phyloP scores from a whole-genome alignment of 2,888 invertebrate genomes.

The Pegoplata infirma region DNA sequence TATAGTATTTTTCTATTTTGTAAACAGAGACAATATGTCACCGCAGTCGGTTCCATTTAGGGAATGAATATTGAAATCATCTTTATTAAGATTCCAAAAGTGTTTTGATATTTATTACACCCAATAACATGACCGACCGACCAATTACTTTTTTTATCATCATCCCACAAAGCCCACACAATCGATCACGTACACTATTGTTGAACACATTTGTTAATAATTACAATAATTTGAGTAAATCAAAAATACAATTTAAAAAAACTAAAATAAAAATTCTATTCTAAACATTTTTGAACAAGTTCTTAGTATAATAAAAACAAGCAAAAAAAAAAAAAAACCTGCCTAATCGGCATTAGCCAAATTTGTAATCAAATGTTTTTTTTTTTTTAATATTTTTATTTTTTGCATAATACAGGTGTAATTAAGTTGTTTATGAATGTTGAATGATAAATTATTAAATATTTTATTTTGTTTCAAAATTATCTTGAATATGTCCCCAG shows the following conservation, averaged over 20 bases:
- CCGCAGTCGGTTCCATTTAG: slow-evolving; percentile 29
- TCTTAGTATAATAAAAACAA: slow-evolving; percentile 4
- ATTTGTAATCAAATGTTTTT: not conserved
- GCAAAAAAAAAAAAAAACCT: not conserved
- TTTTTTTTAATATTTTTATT: not conserved
- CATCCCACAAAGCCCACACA: not conserved
- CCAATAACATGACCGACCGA: slow-evolving; percentile 40
- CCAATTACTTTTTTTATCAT: slow-evolving; percentile 30
- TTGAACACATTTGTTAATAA: slow-evolving; percentile 7
- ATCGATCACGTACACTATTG: not conserved
- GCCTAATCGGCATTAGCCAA: not conserved
- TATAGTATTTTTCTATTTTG: slow-evolving; percentile 51
- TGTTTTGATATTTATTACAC: slow-evolving; percentile 39
- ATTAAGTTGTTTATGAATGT: slow-evolving; percentile 25
- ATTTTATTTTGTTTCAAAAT: not conserved
- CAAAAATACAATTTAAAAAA: not conserved
- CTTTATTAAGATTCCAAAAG: slow-evolving; percentile 40
- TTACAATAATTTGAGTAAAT: slow-evolving; percentile 13
- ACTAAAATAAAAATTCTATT: not conserved
- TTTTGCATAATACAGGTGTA: slow-evolving; percentile 7
- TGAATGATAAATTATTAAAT: not conserved
- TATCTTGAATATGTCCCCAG: not conserved
- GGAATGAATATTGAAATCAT: slow-evolving; percentile 16
- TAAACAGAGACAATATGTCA: slow-evolving; percentile 45
- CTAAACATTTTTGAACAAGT: not conserved